Percentiles rank a stretch among this genome's conserved stretches.
These are phyloP conservation scores for Drosophila equinoxialis DNA, from an alignment of 1,140 invertebrate genomes.

Conservation along the genomic window DNA sequence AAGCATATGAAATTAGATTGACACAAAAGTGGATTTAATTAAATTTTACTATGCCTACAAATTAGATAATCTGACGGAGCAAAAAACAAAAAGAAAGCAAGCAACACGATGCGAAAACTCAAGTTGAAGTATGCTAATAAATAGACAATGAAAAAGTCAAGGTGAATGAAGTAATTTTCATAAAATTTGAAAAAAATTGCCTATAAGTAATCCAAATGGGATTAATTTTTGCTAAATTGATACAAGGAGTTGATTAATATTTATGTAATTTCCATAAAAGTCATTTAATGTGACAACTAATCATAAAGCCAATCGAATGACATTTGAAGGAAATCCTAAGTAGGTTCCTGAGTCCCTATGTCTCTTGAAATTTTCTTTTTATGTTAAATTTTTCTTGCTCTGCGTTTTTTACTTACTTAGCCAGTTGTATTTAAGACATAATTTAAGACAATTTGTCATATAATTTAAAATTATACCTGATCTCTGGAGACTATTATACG, in stretches of 20 bases:
- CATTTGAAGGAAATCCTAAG: neutral
- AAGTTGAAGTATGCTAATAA: constrained; percentile 5
- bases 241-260: too few relatives aligned
- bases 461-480: neutral
- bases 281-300: too few relatives aligned
- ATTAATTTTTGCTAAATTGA: neutral
- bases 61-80: neutral
- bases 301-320: too few relatives aligned
- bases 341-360: too few relatives aligned
- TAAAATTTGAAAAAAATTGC: neutral
- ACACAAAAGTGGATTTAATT: constrained; percentile 64
- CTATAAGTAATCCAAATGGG: neutral
- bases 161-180: neutral
- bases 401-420: too few relatives aligned
- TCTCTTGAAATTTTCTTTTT: too few relatives aligned
- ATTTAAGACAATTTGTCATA: neutral
- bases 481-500: neutral
- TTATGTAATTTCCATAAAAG: too few relatives aligned
- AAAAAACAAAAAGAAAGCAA: neutral
- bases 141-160: constrained; percentile 7
- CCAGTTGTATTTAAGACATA: too few relatives aligned
- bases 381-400: too few relatives aligned
- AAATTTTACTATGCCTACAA: constrained; percentile 43
- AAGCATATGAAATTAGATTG: constrained; percentile 58
- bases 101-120: neutral